These are phyloP conservation scores for Pithys albifrons DNA, from an alignment of 2,113 vertebrate genomes.

Conservation along the genomic window DNA sequence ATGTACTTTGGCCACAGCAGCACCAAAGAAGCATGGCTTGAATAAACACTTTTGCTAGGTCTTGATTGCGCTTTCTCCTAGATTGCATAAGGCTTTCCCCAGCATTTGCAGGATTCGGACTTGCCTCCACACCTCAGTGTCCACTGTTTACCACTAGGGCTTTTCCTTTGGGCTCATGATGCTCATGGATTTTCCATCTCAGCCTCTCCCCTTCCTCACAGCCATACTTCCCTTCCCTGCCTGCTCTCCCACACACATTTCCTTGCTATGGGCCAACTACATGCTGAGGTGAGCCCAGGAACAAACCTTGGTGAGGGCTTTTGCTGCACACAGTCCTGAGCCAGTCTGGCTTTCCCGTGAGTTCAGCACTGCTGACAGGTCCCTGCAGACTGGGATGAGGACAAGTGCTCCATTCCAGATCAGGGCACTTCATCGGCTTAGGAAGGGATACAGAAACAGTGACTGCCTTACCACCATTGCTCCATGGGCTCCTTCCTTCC, in stretches of 20 bases:
- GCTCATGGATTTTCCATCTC: not conserved
- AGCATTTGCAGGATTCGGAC: rapidly evolving
- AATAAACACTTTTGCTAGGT: not conserved
- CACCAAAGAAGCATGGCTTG: not conserved
- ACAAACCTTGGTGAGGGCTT: not conserved
- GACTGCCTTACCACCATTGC: not conserved
- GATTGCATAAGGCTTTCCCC: not conserved
- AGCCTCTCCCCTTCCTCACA: not conserved
- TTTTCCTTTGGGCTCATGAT: not conserved
- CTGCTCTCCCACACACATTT: not conserved
- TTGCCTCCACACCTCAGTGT: not conserved
- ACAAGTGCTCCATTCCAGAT: not conserved
- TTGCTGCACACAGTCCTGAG: not conserved
- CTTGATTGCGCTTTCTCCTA: not conserved
- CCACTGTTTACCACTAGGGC: not conserved
- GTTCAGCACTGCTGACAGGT: not conserved
- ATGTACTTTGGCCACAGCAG: not conserved
- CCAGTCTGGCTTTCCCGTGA: not conserved
- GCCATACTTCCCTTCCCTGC: not conserved
- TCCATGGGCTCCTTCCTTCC: not conserved
- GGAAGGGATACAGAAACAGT: not conserved
- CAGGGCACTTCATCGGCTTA: not conserved
- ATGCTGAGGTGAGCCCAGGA: not conserved
- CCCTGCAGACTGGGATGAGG: not conserved
- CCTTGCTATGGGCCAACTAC: not conserved